These are phyloP conservation scores for Anthoscopus minutus DNA, from an alignment of 2,113 vertebrate genomes.

Conservation along the genomic window DNA sequence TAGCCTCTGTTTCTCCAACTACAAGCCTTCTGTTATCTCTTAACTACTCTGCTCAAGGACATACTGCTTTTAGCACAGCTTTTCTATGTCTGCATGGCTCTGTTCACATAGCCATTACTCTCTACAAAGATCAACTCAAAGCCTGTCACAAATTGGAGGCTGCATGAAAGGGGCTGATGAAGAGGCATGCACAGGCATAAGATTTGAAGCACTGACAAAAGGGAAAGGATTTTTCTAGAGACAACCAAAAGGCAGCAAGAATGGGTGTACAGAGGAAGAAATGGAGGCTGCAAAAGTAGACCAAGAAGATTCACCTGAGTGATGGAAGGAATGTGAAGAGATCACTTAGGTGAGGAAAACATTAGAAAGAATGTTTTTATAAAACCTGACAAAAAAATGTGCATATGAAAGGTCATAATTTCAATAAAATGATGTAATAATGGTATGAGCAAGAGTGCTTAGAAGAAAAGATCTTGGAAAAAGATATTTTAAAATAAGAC, in stretches of 20 bases:
- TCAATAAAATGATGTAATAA: not conserved
- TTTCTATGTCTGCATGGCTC: too few species aligned
- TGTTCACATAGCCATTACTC: too few species aligned
- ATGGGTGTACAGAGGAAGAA: not conserved
- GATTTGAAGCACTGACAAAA: not conserved
- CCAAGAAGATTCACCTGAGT: not conserved
- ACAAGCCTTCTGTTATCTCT: too few species aligned
- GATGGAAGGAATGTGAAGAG: not conserved
- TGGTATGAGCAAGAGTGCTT: not conserved
- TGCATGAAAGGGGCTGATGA: not conserved
- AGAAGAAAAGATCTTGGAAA: not conserved
- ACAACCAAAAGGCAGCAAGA: not conserved
- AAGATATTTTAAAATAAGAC: not conserved
- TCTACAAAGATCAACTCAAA: too few species aligned
- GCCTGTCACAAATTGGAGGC: not conserved
- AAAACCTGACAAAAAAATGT: not conserved
- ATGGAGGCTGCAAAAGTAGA: not conserved
- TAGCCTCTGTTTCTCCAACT: too few species aligned
- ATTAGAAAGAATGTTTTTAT: not conserved
- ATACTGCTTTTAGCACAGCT: too few species aligned
- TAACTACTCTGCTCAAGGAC: too few species aligned
- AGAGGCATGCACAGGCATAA: rapidly evolving
- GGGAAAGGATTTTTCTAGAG: not conserved
- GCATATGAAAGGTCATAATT: not conserved
- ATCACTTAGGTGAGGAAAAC: not conserved